These are phyloP conservation scores for Dendrocincla tyrannina DNA, from an alignment of 2,797 vertebrate genomes.

Conservation along the genomic window DNA sequence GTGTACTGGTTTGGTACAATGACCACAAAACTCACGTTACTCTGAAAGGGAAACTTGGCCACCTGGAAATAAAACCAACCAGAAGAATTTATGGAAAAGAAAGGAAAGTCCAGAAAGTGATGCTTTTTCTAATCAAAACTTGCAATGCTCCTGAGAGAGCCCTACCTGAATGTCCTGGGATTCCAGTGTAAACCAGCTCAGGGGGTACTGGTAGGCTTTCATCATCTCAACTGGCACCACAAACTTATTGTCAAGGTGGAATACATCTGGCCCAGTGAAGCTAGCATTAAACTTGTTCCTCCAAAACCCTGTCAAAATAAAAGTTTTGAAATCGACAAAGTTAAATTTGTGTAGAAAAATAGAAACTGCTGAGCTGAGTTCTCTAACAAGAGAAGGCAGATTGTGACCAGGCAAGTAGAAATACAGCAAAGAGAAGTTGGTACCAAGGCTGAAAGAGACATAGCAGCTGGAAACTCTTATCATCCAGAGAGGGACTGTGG, in stretches of 20 bases:
- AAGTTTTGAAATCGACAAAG: background rate
- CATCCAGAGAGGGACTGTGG: background rate
- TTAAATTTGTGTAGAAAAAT: background rate
- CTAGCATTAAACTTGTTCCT: constrained; percentile 85
- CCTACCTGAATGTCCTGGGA: constrained; percentile 87
- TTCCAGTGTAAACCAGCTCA: constrained; percentile 83
- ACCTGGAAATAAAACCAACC: constrained; percentile 78
- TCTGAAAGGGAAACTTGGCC: constrained; percentile 89
- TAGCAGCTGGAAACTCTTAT: constrained; percentile 7
- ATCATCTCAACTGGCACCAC: constrained; percentile 91
- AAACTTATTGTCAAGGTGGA: constrained; percentile 83
- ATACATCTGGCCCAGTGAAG: constrained; percentile 83
- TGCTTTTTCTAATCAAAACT: background rate
- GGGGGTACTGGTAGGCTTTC: constrained; percentile 84
- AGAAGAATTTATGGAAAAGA: background rate
- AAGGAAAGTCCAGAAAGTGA: background rate
- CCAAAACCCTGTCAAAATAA: constrained; percentile 85
- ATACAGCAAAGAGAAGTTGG: background rate
- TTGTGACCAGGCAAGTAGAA: background rate
- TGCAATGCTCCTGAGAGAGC: background rate
- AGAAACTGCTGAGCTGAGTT: background rate
- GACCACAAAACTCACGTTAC: constrained; percentile 87
- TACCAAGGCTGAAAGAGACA: background rate
- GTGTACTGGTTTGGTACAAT: constrained; percentile 81
- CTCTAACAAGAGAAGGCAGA: background rate